These are phyloP conservation scores for Phocides pigmalion DNA, from an alignment of 1,140 invertebrate genomes.

Conservation along the genomic window DNA sequence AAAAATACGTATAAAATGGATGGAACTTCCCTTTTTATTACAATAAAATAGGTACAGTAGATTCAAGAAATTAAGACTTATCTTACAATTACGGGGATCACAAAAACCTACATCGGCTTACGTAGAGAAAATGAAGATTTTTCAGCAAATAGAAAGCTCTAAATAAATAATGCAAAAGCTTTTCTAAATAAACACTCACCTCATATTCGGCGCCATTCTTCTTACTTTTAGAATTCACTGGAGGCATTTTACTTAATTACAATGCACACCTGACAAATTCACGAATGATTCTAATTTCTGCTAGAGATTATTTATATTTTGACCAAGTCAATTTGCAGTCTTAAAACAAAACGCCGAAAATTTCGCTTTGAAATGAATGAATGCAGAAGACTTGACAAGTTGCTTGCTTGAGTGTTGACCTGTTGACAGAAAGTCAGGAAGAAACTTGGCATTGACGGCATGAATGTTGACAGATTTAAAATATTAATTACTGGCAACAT, in stretches of 20 bases:
- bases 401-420: too few relatives aligned
- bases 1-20: too few relatives aligned
- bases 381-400: conserved; percentile 40
- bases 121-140: background rate
- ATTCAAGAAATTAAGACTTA: too few relatives aligned
- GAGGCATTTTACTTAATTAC: conserved; percentile 60
- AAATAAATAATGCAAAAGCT: conserved; percentile 34
- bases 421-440: too few relatives aligned
- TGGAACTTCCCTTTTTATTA: too few relatives aligned
- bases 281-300: conserved; percentile 12
- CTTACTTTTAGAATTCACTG: conserved; percentile 74
- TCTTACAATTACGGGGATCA: too few relatives aligned
- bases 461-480: too few relatives aligned
- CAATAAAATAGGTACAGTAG: too few relatives aligned
- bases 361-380: conserved; percentile 25
- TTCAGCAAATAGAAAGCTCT: conserved; percentile 41
- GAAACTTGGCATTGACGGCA: conserved; percentile 33
- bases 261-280: conserved; percentile 12
- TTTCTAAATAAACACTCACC: conserved; percentile 62
- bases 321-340: conserved; percentile 43
- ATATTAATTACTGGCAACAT: too few relatives aligned
- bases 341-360: conserved; percentile 53
- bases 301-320: conserved; percentile 45
- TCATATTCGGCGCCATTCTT: conserved; percentile 76
- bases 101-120: background rate